Evolutionary conservation across 2,797 vertebrate species (phyloP).

Genomic region (Enteromius viviparus): DNA sequence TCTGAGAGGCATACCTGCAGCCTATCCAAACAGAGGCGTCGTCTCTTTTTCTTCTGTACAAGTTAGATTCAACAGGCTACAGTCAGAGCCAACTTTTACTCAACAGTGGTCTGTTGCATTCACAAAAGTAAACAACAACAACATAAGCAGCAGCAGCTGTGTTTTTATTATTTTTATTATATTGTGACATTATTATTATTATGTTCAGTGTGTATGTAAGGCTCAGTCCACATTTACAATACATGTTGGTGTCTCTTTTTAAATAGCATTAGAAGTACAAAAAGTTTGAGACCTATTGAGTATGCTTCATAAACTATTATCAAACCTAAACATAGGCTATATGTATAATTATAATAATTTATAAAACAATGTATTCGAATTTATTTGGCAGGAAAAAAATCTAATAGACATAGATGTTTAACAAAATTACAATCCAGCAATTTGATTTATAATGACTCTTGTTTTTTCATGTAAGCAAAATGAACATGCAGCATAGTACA

Average conservation of each 20-base stretch:
- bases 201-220: background rate
- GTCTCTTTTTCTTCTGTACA: background rate
- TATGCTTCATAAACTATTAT: background rate
- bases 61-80: background rate
- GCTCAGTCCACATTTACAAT: background rate
- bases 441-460: background rate
- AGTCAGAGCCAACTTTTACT: background rate
- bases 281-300: background rate
- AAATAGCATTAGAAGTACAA: background rate
- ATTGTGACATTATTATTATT: background rate
- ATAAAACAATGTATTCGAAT: background rate
- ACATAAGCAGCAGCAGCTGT: background rate
- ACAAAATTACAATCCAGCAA: too few relatives aligned
- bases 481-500: background rate
- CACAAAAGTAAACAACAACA: background rate
- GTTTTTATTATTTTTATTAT: background rate
- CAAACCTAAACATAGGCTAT: background rate
- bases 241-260: background rate
- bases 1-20: constrained; percentile 44
- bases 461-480: background rate
- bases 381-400: background rate
- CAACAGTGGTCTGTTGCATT: background rate
- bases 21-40: constrained; percentile 49
- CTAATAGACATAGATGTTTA: too few relatives aligned
- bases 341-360: background rate